phyloP scores from a whole-genome alignment of 2,888 invertebrate genomes.

The Volucella inanis region DNA sequence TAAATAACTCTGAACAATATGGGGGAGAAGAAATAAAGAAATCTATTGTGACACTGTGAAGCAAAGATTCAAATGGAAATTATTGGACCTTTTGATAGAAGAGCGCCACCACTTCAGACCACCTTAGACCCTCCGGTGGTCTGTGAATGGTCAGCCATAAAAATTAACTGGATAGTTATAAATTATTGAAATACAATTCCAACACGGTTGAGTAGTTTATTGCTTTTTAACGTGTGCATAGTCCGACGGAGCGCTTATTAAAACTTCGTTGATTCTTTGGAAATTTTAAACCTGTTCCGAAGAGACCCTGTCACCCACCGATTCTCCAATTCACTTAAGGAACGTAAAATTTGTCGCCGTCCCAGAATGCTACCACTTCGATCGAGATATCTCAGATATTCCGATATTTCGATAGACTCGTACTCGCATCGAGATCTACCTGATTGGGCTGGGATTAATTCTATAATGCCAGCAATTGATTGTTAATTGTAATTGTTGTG shows the following conservation, averaged over 20 bases:
- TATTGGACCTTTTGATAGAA: conserved; percentile 72
- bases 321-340: conserved; percentile 19
- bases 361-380: conserved; percentile 35
- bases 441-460: conserved; percentile 59
- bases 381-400: conserved; percentile 13
- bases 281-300: conserved; percentile 66
- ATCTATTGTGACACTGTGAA: conserved; percentile 74
- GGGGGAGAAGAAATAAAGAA: conserved; percentile 73
- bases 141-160: conserved; percentile 68
- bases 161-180: conserved; percentile 73
- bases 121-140: conserved; percentile 70
- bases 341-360: conserved; percentile 13
- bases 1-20: conserved; percentile 67
- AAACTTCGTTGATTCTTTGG: conserved; percentile 53
- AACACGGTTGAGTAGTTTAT: conserved; percentile 73
- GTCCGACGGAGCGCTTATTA: conserved; percentile 48
- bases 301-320: neutral
- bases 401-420: conserved; percentile 20
- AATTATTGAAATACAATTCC: conserved; percentile 75
- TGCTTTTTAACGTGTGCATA: conserved; percentile 72
- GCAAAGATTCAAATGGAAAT: conserved; percentile 73
- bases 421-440: conserved; percentile 33
- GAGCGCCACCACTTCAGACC: conserved; percentile 49
- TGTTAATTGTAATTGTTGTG: conserved; percentile 73
- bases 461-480: conserved; percentile 71